Base-by-base conservation (phyloP, 2,888 invertebrate species). In the Apotomis capreana region DNA sequence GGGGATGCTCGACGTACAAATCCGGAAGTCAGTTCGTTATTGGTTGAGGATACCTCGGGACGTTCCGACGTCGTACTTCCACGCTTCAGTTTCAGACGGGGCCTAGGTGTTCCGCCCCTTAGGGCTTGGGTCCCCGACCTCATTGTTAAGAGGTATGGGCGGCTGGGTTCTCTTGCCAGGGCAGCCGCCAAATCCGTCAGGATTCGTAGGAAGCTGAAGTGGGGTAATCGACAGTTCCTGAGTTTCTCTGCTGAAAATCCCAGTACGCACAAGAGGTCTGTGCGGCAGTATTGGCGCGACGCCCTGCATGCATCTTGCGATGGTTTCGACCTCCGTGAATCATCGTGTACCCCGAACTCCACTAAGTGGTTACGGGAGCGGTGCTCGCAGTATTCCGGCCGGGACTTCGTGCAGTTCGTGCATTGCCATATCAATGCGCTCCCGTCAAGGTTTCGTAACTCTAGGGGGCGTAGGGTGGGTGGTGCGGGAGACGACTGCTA, bases 361-460 rank as follows among this genome's bases (percentile, higher is more conserved):
- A 74, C 76, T 0, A 70, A 70, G 44, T 75, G 75, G 55, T 72
- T 86, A 0, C 74, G 75, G 68, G 74, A 76, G 63, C 68, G 68
- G 36, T 61, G 72, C 52, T 40, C 9, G n/a, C 57, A 68, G 60
- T 64, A 63, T 40, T 68, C 80, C 0, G 84, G 84, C 1, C 15
- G 15, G 15, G 15, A 15, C 15, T 15, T 15, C 15, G 15, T 15
- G 15, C 15, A 15, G 15, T 15, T 78, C 40, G 74, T 77, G 13
- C 81, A 82, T 4, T 77, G 80, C 6, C 75, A 83, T 3, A 83
- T 86, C 0, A 84, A 84, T 63, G 78, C 81, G 6, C 74, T 86
- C 1, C 84, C 85, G 0, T 79, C 82, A 0, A 68, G 79, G 5
- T 70, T 80, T 0, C 70, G 82, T 52, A 79, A 76, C 0, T 76